Percentiles rank a stretch among this genome's conserved stretches.
Conservation (phyloP, 2,888 invertebrate species). For the Gari tellinella region DNA sequence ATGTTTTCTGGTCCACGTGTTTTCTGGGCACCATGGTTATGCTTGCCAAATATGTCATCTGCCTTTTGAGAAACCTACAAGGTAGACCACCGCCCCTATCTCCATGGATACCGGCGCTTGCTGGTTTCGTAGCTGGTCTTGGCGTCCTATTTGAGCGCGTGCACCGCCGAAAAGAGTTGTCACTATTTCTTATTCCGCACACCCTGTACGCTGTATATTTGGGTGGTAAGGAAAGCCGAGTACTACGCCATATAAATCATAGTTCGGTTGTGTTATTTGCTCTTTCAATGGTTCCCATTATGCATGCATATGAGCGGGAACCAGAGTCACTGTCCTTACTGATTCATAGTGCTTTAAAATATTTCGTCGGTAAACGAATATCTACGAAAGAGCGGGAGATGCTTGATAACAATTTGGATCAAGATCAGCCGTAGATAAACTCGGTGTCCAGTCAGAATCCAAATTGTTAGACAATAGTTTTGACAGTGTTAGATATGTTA, state of each 20-base stretch:
- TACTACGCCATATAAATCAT: constrained; percentile 57
- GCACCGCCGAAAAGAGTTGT: constrained; percentile 71
- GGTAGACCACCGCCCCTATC: constrained; percentile 70
- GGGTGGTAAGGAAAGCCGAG: constrained; percentile 52
- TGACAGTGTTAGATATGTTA: no score
- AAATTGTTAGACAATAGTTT: no score
- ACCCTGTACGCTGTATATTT: constrained; percentile 68
- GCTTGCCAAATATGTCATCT: constrained; percentile 73
- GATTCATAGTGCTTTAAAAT: constrained; percentile 69
- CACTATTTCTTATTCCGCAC: constrained; percentile 74
- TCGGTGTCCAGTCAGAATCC: no score
- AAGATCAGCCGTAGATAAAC: no score
- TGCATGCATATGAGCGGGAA: constrained; percentile 79
- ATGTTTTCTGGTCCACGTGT: constrained; percentile 70
- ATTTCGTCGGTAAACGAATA: constrained; percentile 70
- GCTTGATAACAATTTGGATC: no score
- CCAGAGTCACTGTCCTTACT: constrained; percentile 72
- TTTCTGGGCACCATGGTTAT: constrained; percentile 74
- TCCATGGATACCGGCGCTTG: constrained; percentile 66
- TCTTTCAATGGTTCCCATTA: constrained; percentile 74
- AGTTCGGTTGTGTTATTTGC: constrained; percentile 71
- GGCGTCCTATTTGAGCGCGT: constrained; percentile 69
- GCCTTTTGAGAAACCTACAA: constrained; percentile 68
- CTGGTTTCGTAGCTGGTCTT: constrained; percentile 66
- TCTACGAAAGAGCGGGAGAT: constrained; percentile 51